Conservation (phyloP, 1,140 invertebrate species). For the Drosophila dunni region DNA sequence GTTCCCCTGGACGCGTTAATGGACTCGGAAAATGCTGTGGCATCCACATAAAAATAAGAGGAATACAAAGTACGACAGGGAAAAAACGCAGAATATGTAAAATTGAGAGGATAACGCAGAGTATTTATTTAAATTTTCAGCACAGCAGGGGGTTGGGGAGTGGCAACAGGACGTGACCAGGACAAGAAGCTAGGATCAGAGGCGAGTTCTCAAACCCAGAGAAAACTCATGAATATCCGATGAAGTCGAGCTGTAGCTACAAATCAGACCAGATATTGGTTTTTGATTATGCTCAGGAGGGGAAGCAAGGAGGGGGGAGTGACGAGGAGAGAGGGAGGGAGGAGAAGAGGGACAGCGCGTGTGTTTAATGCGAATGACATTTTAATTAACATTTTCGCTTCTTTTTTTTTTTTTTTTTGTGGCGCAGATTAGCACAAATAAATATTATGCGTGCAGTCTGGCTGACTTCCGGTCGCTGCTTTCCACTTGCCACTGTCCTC, state of each 20-base stretch:
- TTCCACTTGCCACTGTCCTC: background rate
- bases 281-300: constrained; percentile 63
- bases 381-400: constrained; percentile 71
- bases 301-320: background rate
- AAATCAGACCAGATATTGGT: constrained; percentile 72
- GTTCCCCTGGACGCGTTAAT: constrained; percentile 69
- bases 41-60: constrained; percentile 11
- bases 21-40: constrained; percentile 57
- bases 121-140: constrained; percentile 73
- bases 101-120: constrained; percentile 41
- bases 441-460: constrained; percentile 33
- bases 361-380: constrained; percentile 58
- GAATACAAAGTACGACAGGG: constrained; percentile 10
- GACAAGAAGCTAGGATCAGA: constrained; percentile 33
- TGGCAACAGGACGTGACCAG: constrained; percentile 62
- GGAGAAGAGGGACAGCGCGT: background rate
- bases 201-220: constrained; percentile 15
- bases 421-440: constrained; percentile 35
- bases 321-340: background rate
- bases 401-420: background rate
- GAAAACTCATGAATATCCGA: constrained; percentile 72
- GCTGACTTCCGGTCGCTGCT: constrained; percentile 26
- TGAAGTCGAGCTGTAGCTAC: constrained; percentile 51
- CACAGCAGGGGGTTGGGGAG: constrained; percentile 33
- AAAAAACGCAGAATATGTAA: constrained; percentile 30